These are phyloP conservation scores for Atethmia centrago DNA, from an alignment of 2,888 invertebrate species.

Conservation along the genomic window DNA sequence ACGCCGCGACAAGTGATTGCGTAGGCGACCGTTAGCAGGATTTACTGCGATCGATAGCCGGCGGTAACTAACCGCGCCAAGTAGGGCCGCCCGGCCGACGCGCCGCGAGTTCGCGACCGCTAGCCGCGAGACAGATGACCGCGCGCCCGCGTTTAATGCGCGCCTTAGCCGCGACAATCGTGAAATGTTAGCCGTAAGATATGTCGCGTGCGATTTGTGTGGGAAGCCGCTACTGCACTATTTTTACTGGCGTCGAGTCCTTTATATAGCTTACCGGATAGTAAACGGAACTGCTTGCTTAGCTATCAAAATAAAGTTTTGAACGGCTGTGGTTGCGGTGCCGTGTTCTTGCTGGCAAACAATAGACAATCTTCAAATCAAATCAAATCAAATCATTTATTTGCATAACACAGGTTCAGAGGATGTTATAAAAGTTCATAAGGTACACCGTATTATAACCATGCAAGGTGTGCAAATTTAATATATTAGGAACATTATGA, in stretches of 20 bases:
- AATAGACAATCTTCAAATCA: no score
- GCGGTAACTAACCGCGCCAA: slow-evolving; percentile 72
- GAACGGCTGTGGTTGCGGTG: no score
- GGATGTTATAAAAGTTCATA: no score
- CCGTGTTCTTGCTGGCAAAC: no score
- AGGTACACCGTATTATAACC: no score
- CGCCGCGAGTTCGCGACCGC: slow-evolving; percentile 58
- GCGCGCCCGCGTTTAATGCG: slow-evolving; percentile 67
- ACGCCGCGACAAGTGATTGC: slow-evolving; percentile 70
- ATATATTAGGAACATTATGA: no score
- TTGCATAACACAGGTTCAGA: no score
- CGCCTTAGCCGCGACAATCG: slow-evolving; percentile 65
- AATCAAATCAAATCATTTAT: no score
- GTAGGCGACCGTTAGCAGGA: slow-evolving; percentile 71
- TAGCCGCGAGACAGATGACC: slow-evolving; percentile 71
- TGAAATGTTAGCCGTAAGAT: slow-evolving; percentile 65
- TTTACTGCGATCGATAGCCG: slow-evolving; percentile 75
- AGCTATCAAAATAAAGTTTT: background rate
- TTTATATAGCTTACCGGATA: background rate
- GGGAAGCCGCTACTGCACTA: slow-evolving; percentile 64
- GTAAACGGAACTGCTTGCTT: background rate
- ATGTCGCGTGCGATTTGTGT: slow-evolving; percentile 69
- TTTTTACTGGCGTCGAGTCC: slow-evolving; percentile 29
- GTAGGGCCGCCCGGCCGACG: slow-evolving; percentile 61
- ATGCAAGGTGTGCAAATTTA: no score